phyloP scores from a whole-genome alignment of 2,113 vertebrate genomes.

The Rostratula benghalensis region DNA sequence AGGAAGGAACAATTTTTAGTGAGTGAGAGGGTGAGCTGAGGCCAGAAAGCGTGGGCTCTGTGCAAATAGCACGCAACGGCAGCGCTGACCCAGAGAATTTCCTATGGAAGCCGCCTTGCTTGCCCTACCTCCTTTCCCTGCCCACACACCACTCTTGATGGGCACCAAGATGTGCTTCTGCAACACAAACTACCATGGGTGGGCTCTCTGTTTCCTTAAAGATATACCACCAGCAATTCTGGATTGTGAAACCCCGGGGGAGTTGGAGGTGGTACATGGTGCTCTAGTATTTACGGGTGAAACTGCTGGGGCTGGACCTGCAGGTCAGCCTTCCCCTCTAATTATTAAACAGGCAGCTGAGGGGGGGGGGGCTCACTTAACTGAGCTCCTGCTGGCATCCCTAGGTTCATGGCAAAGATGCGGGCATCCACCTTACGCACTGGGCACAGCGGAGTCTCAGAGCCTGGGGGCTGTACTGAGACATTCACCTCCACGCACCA shows the following conservation, averaged over 20 bases:
- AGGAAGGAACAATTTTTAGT: neutral
- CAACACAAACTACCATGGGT: neutral
- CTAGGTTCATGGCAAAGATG: neutral
- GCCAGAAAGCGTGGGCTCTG: neutral
- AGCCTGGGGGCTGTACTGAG: accelerated
- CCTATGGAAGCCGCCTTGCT: neutral
- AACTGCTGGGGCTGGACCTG: neutral
- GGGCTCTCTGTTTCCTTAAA: neutral
- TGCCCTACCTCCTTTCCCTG: neutral
- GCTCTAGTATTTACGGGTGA: neutral
- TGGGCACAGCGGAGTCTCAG: neutral
- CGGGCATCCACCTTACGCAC: neutral
- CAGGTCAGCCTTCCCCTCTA: neutral
- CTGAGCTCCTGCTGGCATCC: neutral
- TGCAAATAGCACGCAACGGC: neutral
- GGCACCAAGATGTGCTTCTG: neutral
- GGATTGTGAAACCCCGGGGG: neutral
- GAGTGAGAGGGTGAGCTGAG: neutral
- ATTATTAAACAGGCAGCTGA: neutral
- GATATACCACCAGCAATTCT: neutral
- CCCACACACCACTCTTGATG: neutral
- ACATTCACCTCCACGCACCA: neutral
- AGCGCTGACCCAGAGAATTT: neutral
- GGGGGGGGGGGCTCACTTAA: neutral
- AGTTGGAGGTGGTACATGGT: accelerated